Conservation (phyloP, 2,888 invertebrate genomes). For the Craniophora ligustri region DNA sequence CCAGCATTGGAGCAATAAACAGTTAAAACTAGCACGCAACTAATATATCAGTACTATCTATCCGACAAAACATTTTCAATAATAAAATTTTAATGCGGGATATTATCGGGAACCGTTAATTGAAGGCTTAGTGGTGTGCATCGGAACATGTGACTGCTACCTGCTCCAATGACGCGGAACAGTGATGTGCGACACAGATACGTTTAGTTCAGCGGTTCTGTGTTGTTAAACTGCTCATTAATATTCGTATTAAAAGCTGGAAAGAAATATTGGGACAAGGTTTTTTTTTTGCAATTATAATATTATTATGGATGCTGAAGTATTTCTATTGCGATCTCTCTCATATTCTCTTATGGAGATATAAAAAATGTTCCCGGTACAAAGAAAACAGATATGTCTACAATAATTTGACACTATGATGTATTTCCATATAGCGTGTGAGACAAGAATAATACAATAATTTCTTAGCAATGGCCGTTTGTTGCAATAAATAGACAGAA, state of each 20-base stretch:
- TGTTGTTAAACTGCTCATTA: too few species aligned
- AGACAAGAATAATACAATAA: constrained; percentile 32
- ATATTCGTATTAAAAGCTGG: too few species aligned
- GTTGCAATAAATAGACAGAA: neutral
- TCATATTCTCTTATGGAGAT: too few species aligned
- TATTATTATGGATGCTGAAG: too few species aligned
- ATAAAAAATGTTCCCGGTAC: too few species aligned
- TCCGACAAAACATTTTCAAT: neutral
- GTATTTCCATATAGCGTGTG: constrained; percentile 52
- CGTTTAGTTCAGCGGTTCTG: constrained; percentile 44
- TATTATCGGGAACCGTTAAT: constrained; percentile 27
- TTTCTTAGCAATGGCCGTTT: constrained; percentile 19
- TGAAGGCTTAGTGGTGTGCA: constrained; percentile 37
- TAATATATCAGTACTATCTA: too few species aligned
- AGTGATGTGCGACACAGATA: constrained; percentile 27
- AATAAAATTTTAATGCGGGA: neutral
- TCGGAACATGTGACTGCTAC: constrained; percentile 40
- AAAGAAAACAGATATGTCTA: constrained; percentile 17
- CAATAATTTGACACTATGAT: constrained; percentile 40
- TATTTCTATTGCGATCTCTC: too few species aligned
- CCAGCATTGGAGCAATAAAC: too few species aligned
- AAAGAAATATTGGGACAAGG: too few species aligned
- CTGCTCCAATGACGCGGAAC: constrained; percentile 39
- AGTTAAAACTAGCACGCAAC: too few species aligned
- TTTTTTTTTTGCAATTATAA: too few species aligned